phyloP scores from a whole-genome alignment of 2,888 invertebrate genomes.

The Exephanes ischioxanthus region DNA sequence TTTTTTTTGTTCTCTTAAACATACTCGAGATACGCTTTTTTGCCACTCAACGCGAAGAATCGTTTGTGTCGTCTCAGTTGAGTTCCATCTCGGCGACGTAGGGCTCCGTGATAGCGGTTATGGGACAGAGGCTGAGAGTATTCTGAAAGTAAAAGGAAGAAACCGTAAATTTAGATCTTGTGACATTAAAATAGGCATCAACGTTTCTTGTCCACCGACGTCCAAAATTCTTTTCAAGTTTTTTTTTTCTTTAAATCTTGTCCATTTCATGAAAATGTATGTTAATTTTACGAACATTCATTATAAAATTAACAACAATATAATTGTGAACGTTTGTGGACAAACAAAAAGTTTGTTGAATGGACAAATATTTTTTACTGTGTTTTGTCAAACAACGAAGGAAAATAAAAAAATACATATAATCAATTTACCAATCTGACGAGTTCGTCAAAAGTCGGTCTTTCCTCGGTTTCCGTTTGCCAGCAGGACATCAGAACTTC shows the following conservation, averaged over 20 bases:
- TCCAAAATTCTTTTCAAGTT: too few relatives aligned
- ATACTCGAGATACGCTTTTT: slow-evolving; percentile 1
- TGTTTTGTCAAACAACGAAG: background rate
- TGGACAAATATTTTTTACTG: background rate
- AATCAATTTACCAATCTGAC: slow-evolving; percentile 82
- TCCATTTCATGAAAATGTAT: too few relatives aligned
- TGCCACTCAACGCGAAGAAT: background rate
- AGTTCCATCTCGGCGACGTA: slow-evolving; percentile 82
- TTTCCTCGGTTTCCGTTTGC: slow-evolving; percentile 93
- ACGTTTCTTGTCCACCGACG: too few relatives aligned
- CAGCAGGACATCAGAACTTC: slow-evolving; percentile 94
- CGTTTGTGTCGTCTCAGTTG: slow-evolving; percentile 70
- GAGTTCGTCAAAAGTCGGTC: slow-evolving; percentile 90
- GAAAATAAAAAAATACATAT: slow-evolving; percentile 6
- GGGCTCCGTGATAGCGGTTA: slow-evolving; percentile 82
- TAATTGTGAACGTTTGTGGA: too few relatives aligned
- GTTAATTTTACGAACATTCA: too few relatives aligned
- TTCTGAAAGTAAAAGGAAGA: slow-evolving; percentile 75
- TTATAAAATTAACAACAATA: too few relatives aligned
- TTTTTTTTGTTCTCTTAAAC: slow-evolving; percentile 6
- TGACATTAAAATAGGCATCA: background rate
- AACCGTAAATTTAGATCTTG: slow-evolving; percentile 15
- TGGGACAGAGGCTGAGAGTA: slow-evolving; percentile 83
- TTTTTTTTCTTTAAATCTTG: too few relatives aligned
- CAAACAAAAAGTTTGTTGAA: too few relatives aligned